These are phyloP conservation scores for Andrena trimmerana DNA, from an alignment of 2,888 invertebrate species.

Conservation along the genomic window DNA sequence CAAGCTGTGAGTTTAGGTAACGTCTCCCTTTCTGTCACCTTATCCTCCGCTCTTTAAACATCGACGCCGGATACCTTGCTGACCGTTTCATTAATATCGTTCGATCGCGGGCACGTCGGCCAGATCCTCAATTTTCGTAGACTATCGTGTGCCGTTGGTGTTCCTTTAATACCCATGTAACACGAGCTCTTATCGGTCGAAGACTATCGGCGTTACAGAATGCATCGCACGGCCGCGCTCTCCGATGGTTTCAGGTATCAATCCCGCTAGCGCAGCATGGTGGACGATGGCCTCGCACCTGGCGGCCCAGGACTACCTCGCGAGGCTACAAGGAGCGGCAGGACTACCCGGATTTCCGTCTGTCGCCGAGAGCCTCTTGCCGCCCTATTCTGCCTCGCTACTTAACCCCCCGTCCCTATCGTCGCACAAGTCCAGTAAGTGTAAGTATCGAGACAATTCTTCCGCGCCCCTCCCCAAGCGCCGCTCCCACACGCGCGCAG, in stretches of 20 bases:
- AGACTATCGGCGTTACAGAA: neutral
- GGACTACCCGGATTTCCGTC: conserved; percentile 91
- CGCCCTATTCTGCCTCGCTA: conserved; percentile 88
- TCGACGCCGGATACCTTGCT: no score
- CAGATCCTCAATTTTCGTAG: no score
- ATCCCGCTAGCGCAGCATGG: conserved; percentile 89
- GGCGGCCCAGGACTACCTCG: conserved; percentile 95
- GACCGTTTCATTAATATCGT: no score
- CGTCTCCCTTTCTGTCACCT: neutral
- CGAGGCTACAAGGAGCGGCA: conserved; percentile 91
- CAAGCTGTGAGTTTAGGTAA: conserved; percentile 94
- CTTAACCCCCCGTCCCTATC: conserved; percentile 86
- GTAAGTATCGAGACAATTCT: conserved; percentile 74
- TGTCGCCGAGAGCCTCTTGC: conserved; percentile 85
- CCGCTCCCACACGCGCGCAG: no score
- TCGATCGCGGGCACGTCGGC: no score
- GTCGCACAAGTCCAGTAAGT: conserved; percentile 85
- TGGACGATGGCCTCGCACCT: conserved; percentile 96
- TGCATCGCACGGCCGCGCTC: conserved; percentile 10
- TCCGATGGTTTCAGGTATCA: conserved; percentile 86
- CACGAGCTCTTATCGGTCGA: no score
- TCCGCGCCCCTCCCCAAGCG: neutral
- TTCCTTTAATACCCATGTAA: no score
- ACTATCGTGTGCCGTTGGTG: no score
- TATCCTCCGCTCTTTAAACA: no score